Base-by-base conservation (phyloP, 35 echinoderm and acorn worm genomes). In the Patiria miniata region DNA sequence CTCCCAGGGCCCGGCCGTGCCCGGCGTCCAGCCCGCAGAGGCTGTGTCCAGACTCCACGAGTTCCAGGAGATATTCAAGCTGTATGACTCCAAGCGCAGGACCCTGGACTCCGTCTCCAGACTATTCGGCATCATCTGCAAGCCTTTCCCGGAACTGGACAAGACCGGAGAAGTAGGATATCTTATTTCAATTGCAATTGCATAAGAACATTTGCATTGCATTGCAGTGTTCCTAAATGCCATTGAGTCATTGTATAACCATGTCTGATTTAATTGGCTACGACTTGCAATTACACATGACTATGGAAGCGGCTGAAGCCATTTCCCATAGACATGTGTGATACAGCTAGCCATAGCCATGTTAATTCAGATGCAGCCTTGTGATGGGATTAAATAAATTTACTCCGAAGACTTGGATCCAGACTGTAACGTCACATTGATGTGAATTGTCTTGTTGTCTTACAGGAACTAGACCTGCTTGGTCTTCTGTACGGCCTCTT, bases 11-110 rank as follows among this genome's bases (percentile, higher is more conserved):
- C 95, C 95, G 40, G 95, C 95, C 2, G 92, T 98, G 2, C 95
- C 95, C 10, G 95, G 95, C 8, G 95, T 98, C 34, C 95, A 94
- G 23, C 95, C 95, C 82, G 88, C 95, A 23, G 95, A 98, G 53
- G 95, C 95, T 7, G 95, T 98, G 0, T 60, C 95, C 16, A 89
- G 95, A 52, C 89, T 98, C 17, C 92, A 98, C 82, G 89, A 98
- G 58, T 98, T 98, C 86, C 89, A 94, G 83, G 92, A 98, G 73
- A 94, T 98, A 33, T 98, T 91, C 77, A 98, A 98, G 86, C 89
- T 94, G 18, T 98, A 98, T 39, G 92, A 94, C 84, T 91, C 92
- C 34, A 98, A 98, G 89, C 88, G 92, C 29, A 94, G 85, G 57
- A 98, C 95, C 1, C 77, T 98, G 37, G 95, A 94, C 76, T 98